Base-by-base conservation (phyloP, 2,797 vertebrate species). In the Simalia tracyae region DNA sequence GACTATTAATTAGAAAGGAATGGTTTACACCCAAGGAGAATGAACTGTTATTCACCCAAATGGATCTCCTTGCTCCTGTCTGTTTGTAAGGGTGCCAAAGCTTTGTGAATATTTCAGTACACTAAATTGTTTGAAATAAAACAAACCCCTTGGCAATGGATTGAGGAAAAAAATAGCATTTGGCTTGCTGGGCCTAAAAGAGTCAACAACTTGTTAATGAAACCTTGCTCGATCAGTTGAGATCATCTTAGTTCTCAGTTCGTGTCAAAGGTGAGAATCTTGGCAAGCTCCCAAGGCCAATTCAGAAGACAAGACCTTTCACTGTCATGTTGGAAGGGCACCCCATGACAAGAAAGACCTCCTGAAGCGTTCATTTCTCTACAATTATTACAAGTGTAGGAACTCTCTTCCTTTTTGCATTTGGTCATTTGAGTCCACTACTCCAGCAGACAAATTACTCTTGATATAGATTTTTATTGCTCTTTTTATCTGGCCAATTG, bases 1-100 rank as follows among this genome's bases (percentile, higher is more conserved):
- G 54, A 76, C 15, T 93, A 54, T 91, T 94, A 94, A 93, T 95
- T 94, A 93, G 94, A 94, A 86, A 26, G 3, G 46, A 95, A 95
- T 61, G 6, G 0, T 96, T 94, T 95, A 76, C 8, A 93, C 54
- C 2, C 17, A 76, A 86, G 57, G 24, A 94, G 24, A 95, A 92
- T 81, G 93, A 93, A 86, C 54, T 84, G 36, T 86, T 93, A 2
- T n/a, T 93, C 0, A 0, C 92, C 92, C 60, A 31, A 93, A 94
- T 63, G 14, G 64, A 42, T 24, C 42, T 87, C 50, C 26, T 94
- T 85, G 81, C 8, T 22, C n/a, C 60, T 84, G 91, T 90, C 92
- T 26, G 2, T 95, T 93, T 93, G 63, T 93, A 88, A 64, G 15
- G 88, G 7, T 92, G 86, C 15, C 0, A 24, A 59, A 26, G 85